Evolutionary conservation across 2,113 vertebrate species (phyloP).

Genomic region (Ochotona princeps): DNA sequence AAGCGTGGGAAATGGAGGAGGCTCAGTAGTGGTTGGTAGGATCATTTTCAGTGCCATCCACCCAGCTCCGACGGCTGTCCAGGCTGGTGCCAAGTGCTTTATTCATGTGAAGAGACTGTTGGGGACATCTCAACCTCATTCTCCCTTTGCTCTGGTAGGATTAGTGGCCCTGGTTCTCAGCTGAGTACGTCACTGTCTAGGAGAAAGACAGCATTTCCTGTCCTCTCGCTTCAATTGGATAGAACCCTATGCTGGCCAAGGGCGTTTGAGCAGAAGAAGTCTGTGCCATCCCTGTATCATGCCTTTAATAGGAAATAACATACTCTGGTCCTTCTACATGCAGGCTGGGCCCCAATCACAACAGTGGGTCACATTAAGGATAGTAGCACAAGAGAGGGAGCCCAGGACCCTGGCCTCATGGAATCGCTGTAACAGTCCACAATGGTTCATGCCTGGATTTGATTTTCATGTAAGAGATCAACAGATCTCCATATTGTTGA

Average conservation of each 20-base stretch:
- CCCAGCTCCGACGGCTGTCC: neutral
- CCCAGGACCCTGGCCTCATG: neutral
- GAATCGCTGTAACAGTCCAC: too few relatives aligned
- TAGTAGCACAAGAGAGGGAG: neutral
- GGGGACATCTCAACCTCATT: neutral
- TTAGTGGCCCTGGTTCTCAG: neutral
- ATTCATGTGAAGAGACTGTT: neutral
- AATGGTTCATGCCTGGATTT: neutral
- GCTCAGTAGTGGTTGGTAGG: fast-evolving
- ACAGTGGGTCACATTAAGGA: neutral
- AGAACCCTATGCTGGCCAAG: neutral
- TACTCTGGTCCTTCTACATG: neutral
- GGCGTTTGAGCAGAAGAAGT: neutral
- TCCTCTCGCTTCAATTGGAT: neutral
- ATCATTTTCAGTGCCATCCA: neutral
- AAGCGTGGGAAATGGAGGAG: neutral
- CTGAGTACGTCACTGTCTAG: neutral
- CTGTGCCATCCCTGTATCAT: neutral
- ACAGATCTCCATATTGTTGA: neutral
- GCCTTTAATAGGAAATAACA: neutral
- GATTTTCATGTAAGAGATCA: neutral
- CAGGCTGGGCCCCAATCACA: neutral
- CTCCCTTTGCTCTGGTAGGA: neutral
- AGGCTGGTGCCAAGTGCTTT: neutral
- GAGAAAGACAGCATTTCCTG: neutral